Evolutionary conservation across 2,797 vertebrate species (phyloP).

Genomic region (Otolemur crassicaudatus): DNA sequence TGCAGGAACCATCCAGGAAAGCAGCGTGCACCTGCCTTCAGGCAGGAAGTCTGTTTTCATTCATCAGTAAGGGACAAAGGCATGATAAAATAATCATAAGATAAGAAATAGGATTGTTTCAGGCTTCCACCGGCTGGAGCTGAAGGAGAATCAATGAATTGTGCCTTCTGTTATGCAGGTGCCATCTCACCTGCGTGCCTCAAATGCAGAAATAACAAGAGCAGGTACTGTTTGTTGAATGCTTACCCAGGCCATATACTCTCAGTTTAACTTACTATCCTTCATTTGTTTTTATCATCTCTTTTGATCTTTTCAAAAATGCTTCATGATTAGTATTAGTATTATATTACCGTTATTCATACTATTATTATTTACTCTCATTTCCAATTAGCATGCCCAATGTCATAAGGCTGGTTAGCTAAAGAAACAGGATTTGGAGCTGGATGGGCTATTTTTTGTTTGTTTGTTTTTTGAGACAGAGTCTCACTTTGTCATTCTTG

Average conservation of each 20-base stretch:
- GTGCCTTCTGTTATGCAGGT: slow-evolving; percentile 1
- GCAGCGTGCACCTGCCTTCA: slow-evolving; percentile 44
- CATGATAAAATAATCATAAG: slow-evolving; percentile 41
- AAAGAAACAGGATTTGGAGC: neutral
- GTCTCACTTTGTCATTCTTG: neutral
- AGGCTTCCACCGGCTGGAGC: slow-evolving; percentile 3
- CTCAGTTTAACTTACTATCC: neutral
- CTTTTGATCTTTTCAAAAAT: slow-evolving; percentile 27
- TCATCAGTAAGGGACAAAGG: slow-evolving; percentile 67
- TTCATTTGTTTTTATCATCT: neutral
- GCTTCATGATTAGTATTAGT: neutral
- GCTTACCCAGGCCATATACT: neutral
- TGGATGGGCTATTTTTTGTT: neutral
- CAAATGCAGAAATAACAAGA: neutral
- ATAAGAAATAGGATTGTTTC: slow-evolving; percentile 41
- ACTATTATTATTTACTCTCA: neutral
- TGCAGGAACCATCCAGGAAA: neutral
- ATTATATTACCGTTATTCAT: neutral
- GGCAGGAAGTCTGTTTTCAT: slow-evolving; percentile 61
- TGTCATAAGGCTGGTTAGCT: neutral
- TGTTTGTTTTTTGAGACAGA: neutral
- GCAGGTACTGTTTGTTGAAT: neutral
- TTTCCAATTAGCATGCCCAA: neutral
- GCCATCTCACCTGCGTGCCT: slow-evolving; percentile 1
- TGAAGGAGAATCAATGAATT: neutral